Base-by-base conservation (phyloP, 2,888 invertebrate genomes). In the Epiblema foenella region DNA sequence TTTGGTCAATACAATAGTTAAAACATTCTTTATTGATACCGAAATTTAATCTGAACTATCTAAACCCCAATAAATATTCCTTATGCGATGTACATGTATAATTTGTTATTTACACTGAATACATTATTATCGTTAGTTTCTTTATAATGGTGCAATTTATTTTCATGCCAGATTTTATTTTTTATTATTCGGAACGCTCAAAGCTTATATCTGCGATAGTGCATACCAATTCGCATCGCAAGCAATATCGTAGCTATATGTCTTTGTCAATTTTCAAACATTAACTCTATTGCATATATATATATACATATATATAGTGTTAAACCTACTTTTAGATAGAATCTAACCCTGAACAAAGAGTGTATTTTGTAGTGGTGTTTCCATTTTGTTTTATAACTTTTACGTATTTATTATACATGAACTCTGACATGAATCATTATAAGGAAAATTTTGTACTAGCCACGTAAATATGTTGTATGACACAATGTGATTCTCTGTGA, bases 401-500 rank as follows among this genome's bases (percentile, higher is more conserved):
- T 84, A 83, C 79, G 81, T 83, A 81, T 83, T 78, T 82, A 83
- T 76, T 73, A 68, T 72, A 68, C 78, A 78, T 78, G 78, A 79
- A 77, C 70, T 75, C 75, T 78, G 79, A 82, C 78, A 81, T 81
- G 81, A 83, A 88, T 87, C 85, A 85, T 82, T 84, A 82, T 91
- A 89, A 87, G 83, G 80, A 84, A 87, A 89, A 88, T 91, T 92
- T 93, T 93, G 87, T 93, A 93, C 89, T 90, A 92, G 89, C 88
- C 91, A 91, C 91, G 87, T 92, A 90, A 89, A 90, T 85, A 90
- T 91, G 90, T 92, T 93, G 89, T 92, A 89, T 91, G 88, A 93
- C 91, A 92, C 92, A 90, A 93, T 93, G 93, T 93, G 93, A 93
- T 93, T 93, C 93, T 92, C 93, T 93, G 93, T 93, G 93, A 93